Conservation (phyloP, 2,797 vertebrate species). For the Loris lydekkerianus region DNA sequence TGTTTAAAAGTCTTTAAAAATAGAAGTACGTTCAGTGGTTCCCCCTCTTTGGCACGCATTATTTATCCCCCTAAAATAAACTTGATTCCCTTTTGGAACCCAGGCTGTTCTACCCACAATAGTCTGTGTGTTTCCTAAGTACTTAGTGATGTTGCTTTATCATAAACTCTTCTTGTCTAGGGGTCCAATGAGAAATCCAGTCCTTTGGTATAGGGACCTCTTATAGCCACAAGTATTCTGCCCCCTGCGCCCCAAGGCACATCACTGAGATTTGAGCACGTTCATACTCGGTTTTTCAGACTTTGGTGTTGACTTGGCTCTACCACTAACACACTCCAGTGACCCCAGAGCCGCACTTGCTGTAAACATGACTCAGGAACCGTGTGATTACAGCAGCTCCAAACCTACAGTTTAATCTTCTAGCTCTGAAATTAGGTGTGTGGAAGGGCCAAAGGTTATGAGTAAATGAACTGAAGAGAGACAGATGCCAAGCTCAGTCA, state of each 20-base stretch:
- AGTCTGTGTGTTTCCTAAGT: background rate
- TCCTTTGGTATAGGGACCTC: background rate
- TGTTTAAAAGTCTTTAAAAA: constrained; percentile 51
- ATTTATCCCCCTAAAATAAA: background rate
- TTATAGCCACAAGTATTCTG: background rate
- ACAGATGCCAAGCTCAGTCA: background rate
- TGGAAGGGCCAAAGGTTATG: constrained; percentile 63
- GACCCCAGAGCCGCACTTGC: background rate
- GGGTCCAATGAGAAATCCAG: background rate
- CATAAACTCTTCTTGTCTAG: background rate
- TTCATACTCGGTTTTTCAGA: background rate
- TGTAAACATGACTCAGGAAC: constrained; percentile 63
- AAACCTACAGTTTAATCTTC: constrained; percentile 37
- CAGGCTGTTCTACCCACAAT: background rate
- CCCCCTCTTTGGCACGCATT: background rate
- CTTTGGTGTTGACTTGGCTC: background rate
- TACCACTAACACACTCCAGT: background rate
- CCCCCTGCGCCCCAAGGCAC: too few species aligned
- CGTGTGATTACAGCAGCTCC: background rate
- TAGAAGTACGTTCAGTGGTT: background rate
- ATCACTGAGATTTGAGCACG: background rate
- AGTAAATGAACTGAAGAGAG: background rate
- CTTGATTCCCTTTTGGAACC: background rate
- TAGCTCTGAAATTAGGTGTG: constrained; percentile 65
- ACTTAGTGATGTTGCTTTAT: background rate